These are phyloP conservation scores for Dendrocincla tyrannina DNA, from an alignment of 2,797 vertebrate genomes.

Conservation along the genomic window DNA sequence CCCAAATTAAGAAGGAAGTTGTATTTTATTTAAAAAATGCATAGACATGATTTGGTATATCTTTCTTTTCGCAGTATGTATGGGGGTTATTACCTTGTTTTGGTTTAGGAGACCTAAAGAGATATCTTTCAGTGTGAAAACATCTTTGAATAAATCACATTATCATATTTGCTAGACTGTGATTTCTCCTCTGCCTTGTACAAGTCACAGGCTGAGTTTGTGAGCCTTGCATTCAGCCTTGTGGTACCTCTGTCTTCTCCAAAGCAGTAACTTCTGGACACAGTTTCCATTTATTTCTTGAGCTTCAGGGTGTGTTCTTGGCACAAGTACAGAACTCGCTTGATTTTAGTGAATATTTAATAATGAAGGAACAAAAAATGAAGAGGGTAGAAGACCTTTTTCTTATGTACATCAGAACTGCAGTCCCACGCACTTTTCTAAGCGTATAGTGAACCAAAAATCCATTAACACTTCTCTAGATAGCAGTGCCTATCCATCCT, in stretches of 20 bases:
- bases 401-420: not conserved
- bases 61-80: not conserved
- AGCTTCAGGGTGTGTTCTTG: not conserved
- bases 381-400: not conserved
- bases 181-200: not conserved
- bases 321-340: not conserved
- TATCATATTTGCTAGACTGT: conserved; percentile 16
- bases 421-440: not conserved
- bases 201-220: not conserved
- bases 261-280: not conserved
- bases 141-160: not conserved
- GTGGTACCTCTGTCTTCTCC: not conserved
- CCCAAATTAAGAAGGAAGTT: not conserved
- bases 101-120: not conserved
- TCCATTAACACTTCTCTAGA: not conserved
- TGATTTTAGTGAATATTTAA: not conserved
- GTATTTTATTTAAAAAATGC: not conserved
- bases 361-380: not conserved
- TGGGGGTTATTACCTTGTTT: not conserved
- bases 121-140: not conserved
- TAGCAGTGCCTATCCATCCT: not conserved
- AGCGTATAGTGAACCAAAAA: not conserved
- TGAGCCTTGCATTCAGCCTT: not conserved
- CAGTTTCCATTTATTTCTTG: not conserved
- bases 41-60: not conserved